Base-by-base conservation (phyloP, 1,140 invertebrate species). In the Drepana arcuata region DNA sequence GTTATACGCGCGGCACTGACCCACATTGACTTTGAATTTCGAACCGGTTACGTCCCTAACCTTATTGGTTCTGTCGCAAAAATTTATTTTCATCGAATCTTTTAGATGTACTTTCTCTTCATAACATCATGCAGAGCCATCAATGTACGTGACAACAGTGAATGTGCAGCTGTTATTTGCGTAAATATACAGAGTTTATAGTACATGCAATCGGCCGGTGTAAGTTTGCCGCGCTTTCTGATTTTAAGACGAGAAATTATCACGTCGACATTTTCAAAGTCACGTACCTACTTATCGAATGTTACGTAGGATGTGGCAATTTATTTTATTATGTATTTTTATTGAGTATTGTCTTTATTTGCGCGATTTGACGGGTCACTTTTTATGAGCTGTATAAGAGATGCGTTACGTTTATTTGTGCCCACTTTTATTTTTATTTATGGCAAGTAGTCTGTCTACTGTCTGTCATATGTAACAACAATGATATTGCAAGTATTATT, bases 1-100 rank as follows among this genome's bases (percentile, higher is more conserved):
- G 77, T 81, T 81, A 81, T 78, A 69, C 64, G 72, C 66, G 64
- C 61, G 61, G 70, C 72, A 78, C 65, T 78, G 73, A 78, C 77
- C 71, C 46, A 80, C 68, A 70, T 69, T 60, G 41, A 35, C 57
- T 58, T 52, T 48, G 60, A 56, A 64, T 73, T 75, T 70, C 66
- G 72, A 40, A 49, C 57, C 42, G 40, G 54, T 59, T 66, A 44
- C 47, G 42, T 56, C 55, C 55, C 33, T 79, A 79, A 79, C 74
- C 71, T 72, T 56, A 63, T 72, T 74, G 66, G 35, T 38, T 14
- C 6, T 41, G 40, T 47, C 39, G 16, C 31, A 27, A 11, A 13
- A 16, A n/a, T 37, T 13, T 1, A 0, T 38, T 33, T 68, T 29
- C 72, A 73, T 68, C 66, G 41, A 63, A 33, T 7, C 11, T 38